Base-by-base conservation (phyloP, 2,113 vertebrate species). In the Puffinus mauretanicus region DNA sequence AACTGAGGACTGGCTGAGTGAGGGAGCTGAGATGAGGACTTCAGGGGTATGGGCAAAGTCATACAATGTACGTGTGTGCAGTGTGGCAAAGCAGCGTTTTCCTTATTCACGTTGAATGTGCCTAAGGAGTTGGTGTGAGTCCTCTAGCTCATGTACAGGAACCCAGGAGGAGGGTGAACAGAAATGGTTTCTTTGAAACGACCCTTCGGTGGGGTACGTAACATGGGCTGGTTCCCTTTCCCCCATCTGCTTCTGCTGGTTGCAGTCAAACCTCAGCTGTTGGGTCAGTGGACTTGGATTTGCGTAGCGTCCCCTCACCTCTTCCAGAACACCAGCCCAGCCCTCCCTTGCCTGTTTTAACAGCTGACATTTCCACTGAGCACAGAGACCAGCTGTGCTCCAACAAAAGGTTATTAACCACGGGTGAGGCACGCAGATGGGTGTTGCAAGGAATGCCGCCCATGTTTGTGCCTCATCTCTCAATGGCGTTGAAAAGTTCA, bases 201-300 rank as follows among this genome's bases (percentile, higher is more conserved):
- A 18, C 25, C 22, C n/a, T 32, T 44, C 1, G 29, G 14, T 51
- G 32, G 5, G 0, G 0, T 34, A 9, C 24, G 16, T 66, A 21
- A 9, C 0, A 0, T 4, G 26, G 78, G 32, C 66, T 65, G 61
- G 66, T 79, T 65, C 30, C 65, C 32, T 17, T 87, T 80, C 24
- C 42, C 19, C 17, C 0, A 0, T 61, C 70, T 79, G 44, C 65
- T 73, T 52, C 61, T 73, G 42, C 7, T 2, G 21, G 14, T 5
- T 62, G 54, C 36, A 27, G 8, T 46, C 15, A 8, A 8, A 73
- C 10, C 62, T 70, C 38, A 70, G 69, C 46, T 47, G 14, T 27
- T 57, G 54, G 27, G 42, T 81, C 34, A 17, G 34, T 29, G 27
- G 38, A 9, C 27, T 46, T 36, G 86, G 51, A 16, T 72, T 54